Evolutionary conservation across 2,888 invertebrate genomes (phyloP).

Genomic region (Zaprionus obscuricornis): DNA sequence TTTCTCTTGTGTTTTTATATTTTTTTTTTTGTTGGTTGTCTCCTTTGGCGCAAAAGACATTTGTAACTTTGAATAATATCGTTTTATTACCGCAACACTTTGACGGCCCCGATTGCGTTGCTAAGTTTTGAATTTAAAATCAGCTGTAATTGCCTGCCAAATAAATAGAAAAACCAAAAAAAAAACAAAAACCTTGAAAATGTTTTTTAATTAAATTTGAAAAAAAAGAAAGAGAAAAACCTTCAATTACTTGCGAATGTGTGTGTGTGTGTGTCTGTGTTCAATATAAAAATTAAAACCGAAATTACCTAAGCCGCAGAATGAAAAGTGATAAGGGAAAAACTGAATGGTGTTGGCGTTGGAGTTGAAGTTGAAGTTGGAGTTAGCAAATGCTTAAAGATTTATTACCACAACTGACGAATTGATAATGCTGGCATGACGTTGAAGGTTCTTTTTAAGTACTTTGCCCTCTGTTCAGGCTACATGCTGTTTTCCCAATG

Average conservation of each 20-base stretch:
- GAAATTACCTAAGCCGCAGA: constrained; percentile 47
- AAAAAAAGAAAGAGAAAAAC: constrained; percentile 40
- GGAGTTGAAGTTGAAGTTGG: not conserved
- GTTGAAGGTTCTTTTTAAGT: constrained; percentile 27
- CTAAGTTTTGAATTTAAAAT: constrained; percentile 27
- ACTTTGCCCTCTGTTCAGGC: constrained; percentile 22
- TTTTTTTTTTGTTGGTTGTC: constrained; percentile 15
- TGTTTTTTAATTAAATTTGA: constrained; percentile 61
- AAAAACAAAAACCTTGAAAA: constrained; percentile 39
- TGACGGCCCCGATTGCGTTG: constrained; percentile 32
- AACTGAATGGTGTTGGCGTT: not conserved
- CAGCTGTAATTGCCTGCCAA: constrained; percentile 27
- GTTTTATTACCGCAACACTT: constrained; percentile 74
- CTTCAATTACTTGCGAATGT: constrained; percentile 57
- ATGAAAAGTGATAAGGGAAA: not conserved
- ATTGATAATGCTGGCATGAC: constrained; percentile 51
- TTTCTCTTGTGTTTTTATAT: constrained; percentile 31
- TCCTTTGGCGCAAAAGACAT: too few species aligned
- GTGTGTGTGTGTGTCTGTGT: constrained; percentile 36
- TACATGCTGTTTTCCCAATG: not conserved
- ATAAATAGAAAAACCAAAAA: constrained; percentile 29
- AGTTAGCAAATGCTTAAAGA: constrained; percentile 42
- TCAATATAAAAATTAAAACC: constrained; percentile 48
- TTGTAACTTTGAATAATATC: constrained; percentile 74
- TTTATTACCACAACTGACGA: constrained; percentile 61